Base-by-base conservation (phyloP, 2,888 invertebrate species). In the Patella depressa region DNA sequence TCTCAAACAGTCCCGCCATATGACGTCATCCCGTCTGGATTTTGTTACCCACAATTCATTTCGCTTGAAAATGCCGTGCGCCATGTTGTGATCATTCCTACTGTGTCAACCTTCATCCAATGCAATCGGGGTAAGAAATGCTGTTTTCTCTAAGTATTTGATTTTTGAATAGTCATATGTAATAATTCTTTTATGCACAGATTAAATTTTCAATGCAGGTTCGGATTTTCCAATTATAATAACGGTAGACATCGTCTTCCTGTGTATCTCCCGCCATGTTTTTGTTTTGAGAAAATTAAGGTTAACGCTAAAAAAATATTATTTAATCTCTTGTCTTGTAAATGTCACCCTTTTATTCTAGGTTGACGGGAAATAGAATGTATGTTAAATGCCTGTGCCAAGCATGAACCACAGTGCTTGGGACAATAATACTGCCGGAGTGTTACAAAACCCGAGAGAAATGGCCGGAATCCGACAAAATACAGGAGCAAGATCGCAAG, bases 401-500 rank as follows among this genome's bases (percentile, higher is more conserved):
- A 91, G 87, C 80, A 91, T 91, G 91, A 89, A 88, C 84, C 89
- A 88, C 84, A 89, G 86, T 86, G 88, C 89, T 83, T 90, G 90
- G 88, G 88, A 90, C 85, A 87, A 87, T 83, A 86, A 83, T 77
- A 85, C 84, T 79, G 45, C 45, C 45, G 83, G 82, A 74, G 86
- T 88, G 86, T 83, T 88, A 85, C 80, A 85, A 83, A 86, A 86
- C 77, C 74, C 85, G 82, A 78, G 82, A 78, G 88, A 87, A 72
- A 88, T 88, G 86, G 86, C 88, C 55, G 87, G 85, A 75, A 83
- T 83, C 80, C 80, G 87, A 80, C 88, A 87, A 80, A 86, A 78
- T 74, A 84, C 85, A 76, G 83, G 84, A 53, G 81, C 81, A 75
- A 84, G 93, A 65, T 92, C 95, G 83, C 96, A 96, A 92, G 97